phyloP scores from a whole-genome alignment of 2,113 vertebrate genomes.

The Apus apus region DNA sequence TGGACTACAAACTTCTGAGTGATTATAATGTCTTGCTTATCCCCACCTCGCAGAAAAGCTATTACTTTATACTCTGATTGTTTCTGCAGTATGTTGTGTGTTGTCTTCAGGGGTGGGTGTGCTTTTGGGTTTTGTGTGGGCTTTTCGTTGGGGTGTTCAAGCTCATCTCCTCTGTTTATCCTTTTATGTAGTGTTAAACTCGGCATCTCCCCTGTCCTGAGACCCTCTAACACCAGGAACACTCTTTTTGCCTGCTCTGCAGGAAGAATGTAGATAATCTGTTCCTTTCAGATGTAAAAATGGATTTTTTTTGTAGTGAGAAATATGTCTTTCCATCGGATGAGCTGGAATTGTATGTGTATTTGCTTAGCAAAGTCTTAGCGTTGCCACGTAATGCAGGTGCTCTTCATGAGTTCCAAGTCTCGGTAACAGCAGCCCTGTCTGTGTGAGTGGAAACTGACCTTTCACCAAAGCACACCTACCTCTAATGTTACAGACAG shows the following conservation, averaged over 20 bases:
- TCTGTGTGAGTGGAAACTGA: not conserved
- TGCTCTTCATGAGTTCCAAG: not conserved
- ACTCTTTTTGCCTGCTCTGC: not conserved
- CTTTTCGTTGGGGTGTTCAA: not conserved
- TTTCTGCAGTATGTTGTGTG: not conserved
- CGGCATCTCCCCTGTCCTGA: not conserved
- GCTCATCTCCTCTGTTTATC: not conserved
- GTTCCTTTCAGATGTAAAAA: not conserved
- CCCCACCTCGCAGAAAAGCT: not conserved
- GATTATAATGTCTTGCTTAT: not conserved
- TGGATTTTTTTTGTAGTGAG: not conserved
- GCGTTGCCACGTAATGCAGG: fast-evolving
- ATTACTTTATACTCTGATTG: not conserved
- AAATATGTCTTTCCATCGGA: not conserved
- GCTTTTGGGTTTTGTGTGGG: not conserved
- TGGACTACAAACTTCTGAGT: not conserved
- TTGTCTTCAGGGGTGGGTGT: not conserved
- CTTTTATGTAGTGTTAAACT: not conserved
- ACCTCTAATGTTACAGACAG: fast-evolving
- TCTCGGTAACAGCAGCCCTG: fast-evolving
- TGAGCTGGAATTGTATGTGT: not conserved
- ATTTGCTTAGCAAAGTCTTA: not conserved
- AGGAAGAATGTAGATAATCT: not conserved
- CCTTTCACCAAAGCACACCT: not conserved
- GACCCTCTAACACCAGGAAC: not conserved